These are phyloP conservation scores for Chrysodeixis includens DNA, from an alignment of 2,888 invertebrate species.

Conservation along the genomic window DNA sequence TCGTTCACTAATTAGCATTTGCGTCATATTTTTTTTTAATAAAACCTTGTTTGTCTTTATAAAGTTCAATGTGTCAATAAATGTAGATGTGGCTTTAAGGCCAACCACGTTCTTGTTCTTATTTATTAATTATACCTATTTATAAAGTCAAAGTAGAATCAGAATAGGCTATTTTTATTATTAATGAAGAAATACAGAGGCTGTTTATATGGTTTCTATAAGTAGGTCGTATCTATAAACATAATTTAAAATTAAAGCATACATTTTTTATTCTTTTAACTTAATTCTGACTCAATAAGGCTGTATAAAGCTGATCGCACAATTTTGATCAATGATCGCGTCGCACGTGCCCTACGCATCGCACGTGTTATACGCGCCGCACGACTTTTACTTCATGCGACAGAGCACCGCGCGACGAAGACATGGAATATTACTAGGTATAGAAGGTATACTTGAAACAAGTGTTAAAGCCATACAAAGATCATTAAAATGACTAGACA, in stretches of 20 bases:
- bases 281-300: neutral
- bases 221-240: neutral
- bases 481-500: neutral
- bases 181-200: neutral
- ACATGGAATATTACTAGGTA: too few relatives aligned
- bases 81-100: neutral
- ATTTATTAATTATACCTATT: neutral
- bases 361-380: too few relatives aligned
- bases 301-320: neutral
- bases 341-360: too few relatives aligned
- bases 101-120: conserved; percentile 4
- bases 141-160: neutral
- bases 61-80: conserved; percentile 4
- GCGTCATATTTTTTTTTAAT: conserved; percentile 3
- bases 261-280: neutral
- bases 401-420: too few relatives aligned
- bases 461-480: too few relatives aligned
- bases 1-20: neutral
- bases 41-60: conserved; percentile 2
- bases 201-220: neutral
- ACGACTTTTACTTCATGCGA: too few relatives aligned
- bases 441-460: too few relatives aligned
- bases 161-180: neutral
- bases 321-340: too few relatives aligned
- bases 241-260: neutral